Evolutionary conservation across 2,888 invertebrate genomes (phyloP).

Genomic region (Teleogryllus oceanicus): DNA sequence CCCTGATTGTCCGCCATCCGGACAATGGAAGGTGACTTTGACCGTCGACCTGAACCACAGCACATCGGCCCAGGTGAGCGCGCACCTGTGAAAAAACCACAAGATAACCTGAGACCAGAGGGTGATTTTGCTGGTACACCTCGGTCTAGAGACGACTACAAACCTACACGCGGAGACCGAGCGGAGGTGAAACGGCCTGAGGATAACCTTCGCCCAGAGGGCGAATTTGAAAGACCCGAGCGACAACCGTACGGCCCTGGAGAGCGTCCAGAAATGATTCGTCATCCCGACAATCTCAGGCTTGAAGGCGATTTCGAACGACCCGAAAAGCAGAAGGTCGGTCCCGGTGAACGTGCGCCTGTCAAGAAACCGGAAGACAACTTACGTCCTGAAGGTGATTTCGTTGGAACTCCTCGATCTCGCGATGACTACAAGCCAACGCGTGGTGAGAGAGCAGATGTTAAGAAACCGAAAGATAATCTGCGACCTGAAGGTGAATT

Average conservation of each 20-base stretch:
- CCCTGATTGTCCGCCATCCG: constrained; percentile 43
- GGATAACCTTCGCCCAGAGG: constrained; percentile 55
- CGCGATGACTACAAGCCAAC: constrained; percentile 37
- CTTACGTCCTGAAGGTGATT: constrained; percentile 42
- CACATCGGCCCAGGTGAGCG: constrained; percentile 39
- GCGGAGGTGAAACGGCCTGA: constrained; percentile 39
- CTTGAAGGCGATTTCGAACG: constrained; percentile 39
- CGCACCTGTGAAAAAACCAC: constrained; percentile 42
- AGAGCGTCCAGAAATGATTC: constrained; percentile 44
- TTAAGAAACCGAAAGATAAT: constrained; percentile 55
- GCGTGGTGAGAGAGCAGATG: constrained; percentile 39
- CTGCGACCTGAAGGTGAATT: constrained; percentile 52
- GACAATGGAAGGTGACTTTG: constrained; percentile 52
- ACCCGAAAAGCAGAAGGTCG: constrained; percentile 34
- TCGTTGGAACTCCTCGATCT: constrained; percentile 41
- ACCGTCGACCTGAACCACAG: not conserved
- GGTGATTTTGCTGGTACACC: constrained; percentile 43
- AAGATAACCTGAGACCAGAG: constrained; percentile 44
- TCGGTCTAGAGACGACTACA: constrained; percentile 48
- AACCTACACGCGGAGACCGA: constrained; percentile 49
- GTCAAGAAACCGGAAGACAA: constrained; percentile 43
- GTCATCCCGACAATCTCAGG: constrained; percentile 45
- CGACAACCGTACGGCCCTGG: constrained; percentile 51
- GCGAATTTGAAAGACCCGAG: constrained; percentile 40
- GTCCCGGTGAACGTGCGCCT: constrained; percentile 27